Evolutionary conservation across 2,888 invertebrate genomes (phyloP), one percentile per base, ranked within the genome.

Genomic region (Punctoribates punctum): DNA sequence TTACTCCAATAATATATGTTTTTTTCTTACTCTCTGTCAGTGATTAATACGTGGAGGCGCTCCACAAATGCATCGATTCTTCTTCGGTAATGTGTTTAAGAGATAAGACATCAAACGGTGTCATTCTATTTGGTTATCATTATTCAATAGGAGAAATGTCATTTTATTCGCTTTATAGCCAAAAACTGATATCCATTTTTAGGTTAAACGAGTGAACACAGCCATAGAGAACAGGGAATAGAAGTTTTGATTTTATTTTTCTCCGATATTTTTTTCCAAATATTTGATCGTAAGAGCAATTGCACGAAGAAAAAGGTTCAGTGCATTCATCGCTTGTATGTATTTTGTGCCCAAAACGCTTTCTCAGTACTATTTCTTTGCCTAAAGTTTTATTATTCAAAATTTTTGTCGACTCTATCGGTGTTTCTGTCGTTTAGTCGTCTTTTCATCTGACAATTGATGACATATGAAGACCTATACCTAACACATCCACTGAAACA

Each of bases 311-410:
- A 51, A 20, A 51, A 57, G 23, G 57, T 60, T 60, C 60, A 60
- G 27, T 60, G 60, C 29, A 60, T 60, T 60, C 23, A 60, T 60
- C 57, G 57, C 2, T 60, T 27, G 13, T 29, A 57, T 11, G 34
- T 34, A 42, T 34, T 34, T 8, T 34, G 13, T 13, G 13, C 27
- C 29, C 29, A 29, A 17, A 20, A 20, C 11, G 13, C 57, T 57
- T 57, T 57, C 25, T 23, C 13, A 17, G 25, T 60, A 11, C n/a
- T 57, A 27, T 57, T 25, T 57, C 57, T 57, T 15, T 15, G 57
- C 57, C 23, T 57, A 25, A 57, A 57, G 57, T 57, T 57, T 57
- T 57, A 25, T 60, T 60, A 60, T 60, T 60, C 60, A 60, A 20
- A 20, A 60, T 27, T 27, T 29, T 29, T 60, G 60, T 60, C 60